phyloP scores from a whole-genome alignment of 2,797 vertebrate species.

The Poecilia picta region DNA sequence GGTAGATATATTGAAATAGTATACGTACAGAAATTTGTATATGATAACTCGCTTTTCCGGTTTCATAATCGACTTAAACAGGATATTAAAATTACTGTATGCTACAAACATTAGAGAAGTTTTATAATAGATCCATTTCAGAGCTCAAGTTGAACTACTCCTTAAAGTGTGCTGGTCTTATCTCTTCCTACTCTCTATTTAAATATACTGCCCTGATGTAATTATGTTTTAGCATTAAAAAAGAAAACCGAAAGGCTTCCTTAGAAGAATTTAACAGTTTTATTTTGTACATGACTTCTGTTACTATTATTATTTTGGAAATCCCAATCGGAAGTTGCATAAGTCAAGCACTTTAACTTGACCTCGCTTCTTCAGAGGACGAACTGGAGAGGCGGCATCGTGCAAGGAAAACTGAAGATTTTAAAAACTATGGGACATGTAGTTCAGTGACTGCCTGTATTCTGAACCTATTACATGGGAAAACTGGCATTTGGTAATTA shows the following conservation, averaged over 20 bases:
- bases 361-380: slow-evolving; percentile 26
- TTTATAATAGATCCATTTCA: not conserved
- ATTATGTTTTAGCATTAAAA: not conserved
- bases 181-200: not conserved
- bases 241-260: no score
- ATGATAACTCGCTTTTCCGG: not conserved
- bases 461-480: slow-evolving; percentile 19
- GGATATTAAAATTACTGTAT: not conserved
- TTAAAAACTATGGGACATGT: slow-evolving; percentile 77
- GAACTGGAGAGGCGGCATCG: slow-evolving; percentile 67
- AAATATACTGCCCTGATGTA: not conserved
- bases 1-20: not conserved
- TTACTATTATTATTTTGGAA: slow-evolving; percentile 36
- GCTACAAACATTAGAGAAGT: not conserved
- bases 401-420: slow-evolving; percentile 47
- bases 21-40: no score
- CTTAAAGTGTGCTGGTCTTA: not conserved
- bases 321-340: slow-evolving; percentile 14
- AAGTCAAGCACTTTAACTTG: not conserved
- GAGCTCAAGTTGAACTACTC: not conserved
- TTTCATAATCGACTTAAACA: not conserved
- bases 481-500: not conserved
- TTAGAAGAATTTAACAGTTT: not conserved
- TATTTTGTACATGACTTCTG: not conserved
- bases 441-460: slow-evolving; percentile 63